A percentile compares a stretch with the other conserved stretches of the same genome.
These are phyloP conservation scores for Hipposideros larvatus DNA, from an alignment of 2,797 vertebrate genomes.

Conservation along the genomic window DNA sequence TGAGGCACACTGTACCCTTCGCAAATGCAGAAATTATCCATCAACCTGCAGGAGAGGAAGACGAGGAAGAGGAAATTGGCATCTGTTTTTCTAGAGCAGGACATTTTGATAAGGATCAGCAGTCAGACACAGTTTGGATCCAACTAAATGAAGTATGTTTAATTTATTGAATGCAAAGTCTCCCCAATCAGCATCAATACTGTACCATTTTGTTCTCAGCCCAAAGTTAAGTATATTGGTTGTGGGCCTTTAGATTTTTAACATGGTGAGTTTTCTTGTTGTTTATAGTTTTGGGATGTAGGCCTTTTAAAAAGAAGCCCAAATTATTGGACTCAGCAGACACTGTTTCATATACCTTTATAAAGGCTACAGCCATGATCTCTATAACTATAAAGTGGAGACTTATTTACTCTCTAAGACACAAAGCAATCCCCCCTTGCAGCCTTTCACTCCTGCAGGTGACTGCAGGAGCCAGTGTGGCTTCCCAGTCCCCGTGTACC, in stretches of 20 bases:
- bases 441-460: neutral
- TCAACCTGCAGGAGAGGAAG: slow-evolving; percentile 79
- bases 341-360: neutral
- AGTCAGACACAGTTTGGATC: neutral
- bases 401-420: neutral
- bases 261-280: neutral
- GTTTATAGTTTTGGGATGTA: neutral
- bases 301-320: neutral
- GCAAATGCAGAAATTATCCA: slow-evolving; percentile 86
- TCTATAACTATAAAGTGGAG: neutral
- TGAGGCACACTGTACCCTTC: slow-evolving; percentile 84
- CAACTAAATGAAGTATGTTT: neutral
- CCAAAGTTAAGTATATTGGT: neutral
- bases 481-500: neutral
- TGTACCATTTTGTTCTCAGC: neutral
- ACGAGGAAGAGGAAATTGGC: neutral
- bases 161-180: neutral
- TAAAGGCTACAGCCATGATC: neutral
- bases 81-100: neutral
- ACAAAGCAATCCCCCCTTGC: neutral
- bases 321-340: neutral
- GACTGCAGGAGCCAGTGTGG: neutral
- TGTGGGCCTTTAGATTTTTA: neutral
- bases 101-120: neutral
- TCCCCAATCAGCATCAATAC: neutral